phyloP scores from a whole-genome alignment of 2,888 invertebrate genomes.

The Andrena fulva region DNA sequence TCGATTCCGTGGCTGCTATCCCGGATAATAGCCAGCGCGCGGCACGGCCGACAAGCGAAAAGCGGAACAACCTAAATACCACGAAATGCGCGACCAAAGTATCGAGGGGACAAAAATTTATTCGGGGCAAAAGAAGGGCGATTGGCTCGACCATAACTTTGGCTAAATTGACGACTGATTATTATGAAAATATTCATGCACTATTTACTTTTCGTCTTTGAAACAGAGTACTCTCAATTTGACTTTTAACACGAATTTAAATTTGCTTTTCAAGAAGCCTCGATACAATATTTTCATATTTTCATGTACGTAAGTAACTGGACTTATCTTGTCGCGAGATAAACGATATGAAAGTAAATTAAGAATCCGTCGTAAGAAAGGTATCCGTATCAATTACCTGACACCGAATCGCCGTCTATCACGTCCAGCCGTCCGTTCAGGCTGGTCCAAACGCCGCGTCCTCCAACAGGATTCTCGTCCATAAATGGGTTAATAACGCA shows the following conservation, averaged over 20 bases:
- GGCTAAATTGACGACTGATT: too few species aligned
- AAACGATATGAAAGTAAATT: too few species aligned
- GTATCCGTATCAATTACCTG: too few species aligned
- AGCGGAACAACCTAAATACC: conserved; percentile 70
- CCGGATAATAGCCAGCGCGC: conserved; percentile 61
- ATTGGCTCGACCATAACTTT: background rate
- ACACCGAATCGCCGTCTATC: background rate
- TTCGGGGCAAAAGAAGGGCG: background rate
- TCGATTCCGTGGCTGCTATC: conserved; percentile 64
- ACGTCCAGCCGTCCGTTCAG: background rate
- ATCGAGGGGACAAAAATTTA: conserved; percentile 40
- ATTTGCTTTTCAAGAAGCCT: too few species aligned
- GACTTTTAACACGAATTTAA: too few species aligned
- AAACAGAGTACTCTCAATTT: too few species aligned
- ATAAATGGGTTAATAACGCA: conserved; percentile 33
- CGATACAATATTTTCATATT: too few species aligned
- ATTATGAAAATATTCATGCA: too few species aligned
- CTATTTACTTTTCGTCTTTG: too few species aligned
- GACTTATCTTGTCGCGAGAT: too few species aligned
- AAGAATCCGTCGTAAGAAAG: too few species aligned
- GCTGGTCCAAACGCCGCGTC: background rate
- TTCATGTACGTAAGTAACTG: too few species aligned
- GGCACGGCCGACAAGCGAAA: conserved; percentile 62
- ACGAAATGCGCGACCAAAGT: conserved; percentile 52
- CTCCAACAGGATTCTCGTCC: background rate